A percentile compares a stretch with the other conserved stretches of the same genome.
These are phyloP conservation scores for Galaxea fascicularis DNA, from an alignment of 92 coral and sea anemone genomes.

Conservation along the genomic window DNA sequence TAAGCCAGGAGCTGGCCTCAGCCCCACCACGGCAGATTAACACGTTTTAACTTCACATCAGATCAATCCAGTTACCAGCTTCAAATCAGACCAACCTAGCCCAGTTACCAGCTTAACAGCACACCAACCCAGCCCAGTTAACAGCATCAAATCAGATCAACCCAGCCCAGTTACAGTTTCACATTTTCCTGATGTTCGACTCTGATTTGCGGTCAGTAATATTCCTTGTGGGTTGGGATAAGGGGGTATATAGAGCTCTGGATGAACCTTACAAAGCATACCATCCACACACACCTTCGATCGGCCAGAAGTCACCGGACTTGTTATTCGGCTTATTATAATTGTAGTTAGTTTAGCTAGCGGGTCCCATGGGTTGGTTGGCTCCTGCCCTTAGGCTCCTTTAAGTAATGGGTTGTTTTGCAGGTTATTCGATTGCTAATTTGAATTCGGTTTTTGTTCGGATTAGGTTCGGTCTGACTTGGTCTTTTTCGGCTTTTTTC, in stretches of 20 bases:
- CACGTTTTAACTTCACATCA: too few relatives aligned
- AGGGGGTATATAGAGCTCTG: neutral
- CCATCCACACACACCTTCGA: neutral
- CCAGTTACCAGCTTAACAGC: too few relatives aligned
- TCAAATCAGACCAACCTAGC: too few relatives aligned
- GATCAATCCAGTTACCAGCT: too few relatives aligned
- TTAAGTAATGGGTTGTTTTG: neutral
- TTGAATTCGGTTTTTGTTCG: neutral
- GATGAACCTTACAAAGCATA: too few relatives aligned
- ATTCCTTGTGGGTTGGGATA: neutral
- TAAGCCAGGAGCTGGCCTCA: too few relatives aligned
- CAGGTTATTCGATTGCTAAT: neutral
- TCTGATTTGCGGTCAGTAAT: neutral
- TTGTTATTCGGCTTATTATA: neutral
- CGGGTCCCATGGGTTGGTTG: neutral
- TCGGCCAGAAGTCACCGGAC: neutral
- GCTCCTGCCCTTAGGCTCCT: slow-evolving; percentile 9
- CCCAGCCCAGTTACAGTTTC: too few relatives aligned
- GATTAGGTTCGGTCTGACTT: neutral
- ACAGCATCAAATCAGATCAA: too few relatives aligned
- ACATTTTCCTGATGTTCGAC: too few relatives aligned
- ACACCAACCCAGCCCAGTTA: too few relatives aligned
- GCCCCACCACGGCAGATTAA: too few relatives aligned
- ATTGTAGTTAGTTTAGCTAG: neutral
- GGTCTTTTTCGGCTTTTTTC: neutral